Conservation (phyloP, 1,140 invertebrate genomes). For the Goniozus legneri region DNA sequence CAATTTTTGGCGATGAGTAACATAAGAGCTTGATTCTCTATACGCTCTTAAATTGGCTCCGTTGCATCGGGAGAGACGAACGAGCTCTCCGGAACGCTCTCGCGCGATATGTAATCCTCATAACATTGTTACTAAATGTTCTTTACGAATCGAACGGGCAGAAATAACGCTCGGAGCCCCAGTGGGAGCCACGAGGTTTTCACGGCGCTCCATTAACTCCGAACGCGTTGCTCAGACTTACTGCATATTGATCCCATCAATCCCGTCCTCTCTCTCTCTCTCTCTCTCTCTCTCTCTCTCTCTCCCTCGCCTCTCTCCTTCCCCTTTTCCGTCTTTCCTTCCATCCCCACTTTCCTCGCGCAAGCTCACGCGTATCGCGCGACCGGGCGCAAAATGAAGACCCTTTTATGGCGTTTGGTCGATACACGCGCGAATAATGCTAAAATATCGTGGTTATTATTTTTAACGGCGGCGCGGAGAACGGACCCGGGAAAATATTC, state of each 20-base stretch:
- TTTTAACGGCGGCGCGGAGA: too few relatives aligned
- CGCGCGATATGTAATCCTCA: not conserved
- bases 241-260: slow-evolving; percentile 54
- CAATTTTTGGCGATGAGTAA: too few relatives aligned
- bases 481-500: too few relatives aligned
- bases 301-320: slow-evolving; percentile 14
- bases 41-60: too few relatives aligned
- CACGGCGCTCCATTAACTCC: slow-evolving; percentile 47
- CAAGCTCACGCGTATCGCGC: slow-evolving; percentile 1
- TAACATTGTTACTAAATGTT: not conserved
- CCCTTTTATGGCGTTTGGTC: slow-evolving; percentile 12
- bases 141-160: not conserved
- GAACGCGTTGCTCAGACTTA: slow-evolving; percentile 48
- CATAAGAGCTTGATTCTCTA: too few relatives aligned
- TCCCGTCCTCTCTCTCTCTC: slow-evolving; percentile 23
- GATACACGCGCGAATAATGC: too few relatives aligned
- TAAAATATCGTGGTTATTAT: too few relatives aligned
- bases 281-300: slow-evolving; percentile 13
- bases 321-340: slow-evolving; percentile 9
- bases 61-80: too few relatives aligned
- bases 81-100: too few relatives aligned
- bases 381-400: not conserved
- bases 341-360: slow-evolving; percentile 17
- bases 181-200: slow-evolving; percentile 22
- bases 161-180: not conserved